Evolutionary conservation across 2,888 invertebrate genomes (phyloP).

Genomic region (Protodeltote pygarga): DNA sequence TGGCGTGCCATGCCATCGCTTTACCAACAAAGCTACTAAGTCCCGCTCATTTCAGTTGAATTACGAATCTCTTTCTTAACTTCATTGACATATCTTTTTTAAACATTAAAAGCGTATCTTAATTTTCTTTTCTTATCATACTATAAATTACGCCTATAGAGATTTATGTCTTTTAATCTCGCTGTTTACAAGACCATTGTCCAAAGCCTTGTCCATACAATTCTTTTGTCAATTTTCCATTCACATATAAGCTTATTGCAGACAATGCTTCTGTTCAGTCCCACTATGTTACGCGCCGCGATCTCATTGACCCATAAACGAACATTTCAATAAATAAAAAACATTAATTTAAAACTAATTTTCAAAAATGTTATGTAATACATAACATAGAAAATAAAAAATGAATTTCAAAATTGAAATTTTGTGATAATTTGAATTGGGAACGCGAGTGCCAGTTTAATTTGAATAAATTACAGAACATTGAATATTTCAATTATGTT

Average conservation of each 20-base stretch:
- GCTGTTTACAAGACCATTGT: constrained; percentile 16
- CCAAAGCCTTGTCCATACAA: constrained; percentile 62
- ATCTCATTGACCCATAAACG: constrained; percentile 74
- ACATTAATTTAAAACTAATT: no score
- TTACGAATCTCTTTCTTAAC: no score
- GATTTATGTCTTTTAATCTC: background rate
- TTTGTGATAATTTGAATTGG: constrained; percentile 15
- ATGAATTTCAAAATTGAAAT: background rate
- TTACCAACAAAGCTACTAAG: no score
- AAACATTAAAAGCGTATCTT: no score
- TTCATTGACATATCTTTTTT: no score
- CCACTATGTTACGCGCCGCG: constrained; percentile 68
- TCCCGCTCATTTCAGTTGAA: no score
- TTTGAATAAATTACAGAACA: background rate
- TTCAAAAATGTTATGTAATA: constrained; percentile 4
- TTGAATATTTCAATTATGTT: background rate
- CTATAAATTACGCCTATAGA: background rate
- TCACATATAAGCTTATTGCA: constrained; percentile 83
- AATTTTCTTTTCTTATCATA: background rate
- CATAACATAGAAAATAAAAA: constrained; percentile 4
- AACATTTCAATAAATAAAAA: constrained; percentile 28
- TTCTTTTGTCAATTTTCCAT: constrained; percentile 63
- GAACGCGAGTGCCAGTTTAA: constrained; percentile 8
- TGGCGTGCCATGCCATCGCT: no score
- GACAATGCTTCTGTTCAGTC: constrained; percentile 80